These are phyloP conservation scores for Collichthys lucidus DNA, from an alignment of 2,113 vertebrate genomes.

Conservation along the genomic window DNA sequence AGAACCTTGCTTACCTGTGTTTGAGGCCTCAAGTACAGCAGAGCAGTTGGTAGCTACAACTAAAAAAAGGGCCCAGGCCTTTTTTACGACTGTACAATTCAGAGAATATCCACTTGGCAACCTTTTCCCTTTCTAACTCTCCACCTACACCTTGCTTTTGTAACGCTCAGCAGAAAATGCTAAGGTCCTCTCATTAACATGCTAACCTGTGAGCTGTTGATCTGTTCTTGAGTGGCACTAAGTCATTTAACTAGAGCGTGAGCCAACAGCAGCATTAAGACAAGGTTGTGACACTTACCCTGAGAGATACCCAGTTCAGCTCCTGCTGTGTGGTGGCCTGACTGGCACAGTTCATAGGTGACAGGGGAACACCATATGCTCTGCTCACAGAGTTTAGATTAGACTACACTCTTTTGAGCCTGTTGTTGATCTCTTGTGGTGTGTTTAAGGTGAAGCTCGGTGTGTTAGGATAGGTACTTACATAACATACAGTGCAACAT, in stretches of 20 bases:
- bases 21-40: slow-evolving; percentile 50
- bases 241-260: slow-evolving; percentile 59
- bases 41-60: slow-evolving; percentile 59
- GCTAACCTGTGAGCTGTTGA: slow-evolving; percentile 68
- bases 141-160: slow-evolving; percentile 65
- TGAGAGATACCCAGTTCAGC: slow-evolving; percentile 34
- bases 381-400: slow-evolving; percentile 57
- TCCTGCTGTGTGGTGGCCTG: slow-evolving; percentile 56
- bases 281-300: slow-evolving; percentile 54
- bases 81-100: slow-evolving; percentile 45
- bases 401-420: slow-evolving; percentile 20
- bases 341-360: slow-evolving; percentile 42
- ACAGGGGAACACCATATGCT: slow-evolving; percentile 73
- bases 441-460: not conserved
- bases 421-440: slow-evolving; percentile 58
- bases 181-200: slow-evolving; percentile 69
- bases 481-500: too few species aligned
- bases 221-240: slow-evolving; percentile 66
- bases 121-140: slow-evolving; percentile 57
- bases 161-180: slow-evolving; percentile 66
- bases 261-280: slow-evolving; percentile 42
- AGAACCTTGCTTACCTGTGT: slow-evolving; percentile 71
- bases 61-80: slow-evolving; percentile 49
- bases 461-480: not conserved
- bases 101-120: slow-evolving; percentile 74